Conservation (phyloP, 2,888 invertebrate species). For the Mellilla xanthometata region DNA sequence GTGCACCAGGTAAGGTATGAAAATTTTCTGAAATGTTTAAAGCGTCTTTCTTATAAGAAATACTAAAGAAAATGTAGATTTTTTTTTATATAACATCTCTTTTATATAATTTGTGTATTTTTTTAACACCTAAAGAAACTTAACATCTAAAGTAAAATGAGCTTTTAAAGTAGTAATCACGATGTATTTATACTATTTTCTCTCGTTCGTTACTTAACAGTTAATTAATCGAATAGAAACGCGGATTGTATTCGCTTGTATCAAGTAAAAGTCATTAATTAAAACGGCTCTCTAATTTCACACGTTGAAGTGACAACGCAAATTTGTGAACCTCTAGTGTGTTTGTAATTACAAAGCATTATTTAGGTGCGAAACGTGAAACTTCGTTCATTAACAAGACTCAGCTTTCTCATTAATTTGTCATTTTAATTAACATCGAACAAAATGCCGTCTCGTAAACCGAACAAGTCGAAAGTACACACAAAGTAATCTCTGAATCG, state of each 20-base stretch:
- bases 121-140: too few relatives aligned
- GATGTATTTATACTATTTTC: constrained; percentile 9
- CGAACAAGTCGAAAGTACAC: constrained; percentile 19
- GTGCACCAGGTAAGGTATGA: too few relatives aligned
- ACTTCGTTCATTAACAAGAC: constrained; percentile 57
- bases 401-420: constrained; percentile 64
- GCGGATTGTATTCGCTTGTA: constrained; percentile 39
- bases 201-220: constrained; percentile 16
- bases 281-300: constrained; percentile 66
- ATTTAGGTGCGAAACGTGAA: constrained; percentile 58
- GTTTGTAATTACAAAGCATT: constrained; percentile 67
- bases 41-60: constrained; percentile 8
- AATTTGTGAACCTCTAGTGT: constrained; percentile 55
- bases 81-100: too few relatives aligned
- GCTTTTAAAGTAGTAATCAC: neutral
- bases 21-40: too few relatives aligned
- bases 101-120: too few relatives aligned
- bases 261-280: constrained; percentile 70
- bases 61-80: neutral
- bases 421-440: constrained; percentile 59
- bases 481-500: constrained; percentile 51
- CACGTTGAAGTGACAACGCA: constrained; percentile 68
- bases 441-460: constrained; percentile 31
- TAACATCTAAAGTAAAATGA: too few relatives aligned
- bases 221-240: constrained; percentile 36